phyloP scores from a whole-genome alignment of 2,888 invertebrate species.

The Furcula furcula region DNA sequence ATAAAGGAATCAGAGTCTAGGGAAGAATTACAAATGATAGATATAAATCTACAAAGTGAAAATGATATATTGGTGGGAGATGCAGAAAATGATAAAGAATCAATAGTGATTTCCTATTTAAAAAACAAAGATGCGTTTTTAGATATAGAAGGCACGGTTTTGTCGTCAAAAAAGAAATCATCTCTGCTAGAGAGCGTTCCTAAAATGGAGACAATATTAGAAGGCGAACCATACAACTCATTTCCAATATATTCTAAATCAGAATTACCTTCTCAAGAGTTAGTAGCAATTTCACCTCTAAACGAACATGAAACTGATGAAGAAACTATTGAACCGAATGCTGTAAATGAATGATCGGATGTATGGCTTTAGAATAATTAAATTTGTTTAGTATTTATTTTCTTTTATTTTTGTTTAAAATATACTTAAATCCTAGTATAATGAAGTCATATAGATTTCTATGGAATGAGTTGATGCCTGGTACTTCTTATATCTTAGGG shows the following conservation, averaged over 20 bases:
- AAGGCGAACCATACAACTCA: slow-evolving; percentile 42
- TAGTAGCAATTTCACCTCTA: slow-evolving; percentile 5
- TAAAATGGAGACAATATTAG: slow-evolving; percentile 59
- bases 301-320: slow-evolving; percentile 14
- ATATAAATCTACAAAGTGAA: slow-evolving; percentile 53
- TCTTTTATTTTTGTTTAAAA: slow-evolving; percentile 5
- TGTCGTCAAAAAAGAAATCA: slow-evolving; percentile 44
- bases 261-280: slow-evolving; percentile 8
- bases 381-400: slow-evolving; percentile 7
- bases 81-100: slow-evolving; percentile 40
- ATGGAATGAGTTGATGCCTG: too few relatives aligned
- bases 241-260: slow-evolving; percentile 26
- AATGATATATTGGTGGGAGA: slow-evolving; percentile 37
- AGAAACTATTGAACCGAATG: slow-evolving; percentile 1
- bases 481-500: too few relatives aligned
- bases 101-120: slow-evolving; percentile 51
- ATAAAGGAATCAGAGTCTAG: slow-evolving; percentile 35
- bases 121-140: slow-evolving; percentile 39
- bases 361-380: slow-evolving; percentile 10
- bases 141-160: slow-evolving; percentile 34
- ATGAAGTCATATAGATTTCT: too few relatives aligned
- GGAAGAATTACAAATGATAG: slow-evolving; percentile 47
- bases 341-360: slow-evolving; percentile 15
- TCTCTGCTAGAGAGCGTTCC: slow-evolving; percentile 49
- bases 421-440: too few relatives aligned